Evolutionary conservation across 2,888 invertebrate species (phyloP).

Genomic region (Phytoseiulus persimilis): DNA sequence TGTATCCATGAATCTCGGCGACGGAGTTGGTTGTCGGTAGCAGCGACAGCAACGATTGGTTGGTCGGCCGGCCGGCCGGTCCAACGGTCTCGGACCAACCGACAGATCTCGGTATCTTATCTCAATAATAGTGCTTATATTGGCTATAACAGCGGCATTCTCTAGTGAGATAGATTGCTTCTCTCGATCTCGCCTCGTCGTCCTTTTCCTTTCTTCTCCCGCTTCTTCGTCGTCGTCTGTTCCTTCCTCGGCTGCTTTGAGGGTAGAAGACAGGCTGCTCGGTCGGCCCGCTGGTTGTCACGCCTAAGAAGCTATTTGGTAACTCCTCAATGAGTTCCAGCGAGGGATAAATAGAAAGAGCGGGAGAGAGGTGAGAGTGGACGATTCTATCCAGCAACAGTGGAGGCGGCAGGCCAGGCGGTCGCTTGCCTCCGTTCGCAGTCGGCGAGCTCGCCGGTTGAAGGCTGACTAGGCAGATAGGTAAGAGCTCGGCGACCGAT

Average conservation of each 20-base stretch:
- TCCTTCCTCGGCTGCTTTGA: neutral
- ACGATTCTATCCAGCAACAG: neutral
- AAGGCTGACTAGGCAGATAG: neutral
- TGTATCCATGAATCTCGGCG: neutral
- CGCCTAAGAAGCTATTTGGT: conserved; percentile 39
- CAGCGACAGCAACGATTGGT: neutral
- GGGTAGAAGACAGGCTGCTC: neutral
- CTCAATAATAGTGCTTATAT: neutral
- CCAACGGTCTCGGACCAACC: neutral
- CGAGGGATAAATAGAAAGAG: neutral
- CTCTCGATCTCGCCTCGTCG: neutral
- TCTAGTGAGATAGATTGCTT: conserved; percentile 38
- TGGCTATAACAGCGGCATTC: conserved; percentile 25
- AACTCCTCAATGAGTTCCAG: conserved; percentile 19
- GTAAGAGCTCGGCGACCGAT: neutral
- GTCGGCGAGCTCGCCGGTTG: neutral
- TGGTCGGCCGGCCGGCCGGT: neutral
- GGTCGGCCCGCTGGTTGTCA: conserved; percentile 5
- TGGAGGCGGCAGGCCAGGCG: neutral
- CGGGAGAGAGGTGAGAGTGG: neutral
- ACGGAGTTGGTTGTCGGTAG: neutral
- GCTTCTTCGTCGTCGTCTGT: neutral
- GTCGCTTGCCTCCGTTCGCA: neutral
- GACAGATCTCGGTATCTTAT: neutral
- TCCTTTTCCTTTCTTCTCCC: neutral